Conservation (phyloP, 2,888 invertebrate genomes). For the Brenthis hecate region DNA sequence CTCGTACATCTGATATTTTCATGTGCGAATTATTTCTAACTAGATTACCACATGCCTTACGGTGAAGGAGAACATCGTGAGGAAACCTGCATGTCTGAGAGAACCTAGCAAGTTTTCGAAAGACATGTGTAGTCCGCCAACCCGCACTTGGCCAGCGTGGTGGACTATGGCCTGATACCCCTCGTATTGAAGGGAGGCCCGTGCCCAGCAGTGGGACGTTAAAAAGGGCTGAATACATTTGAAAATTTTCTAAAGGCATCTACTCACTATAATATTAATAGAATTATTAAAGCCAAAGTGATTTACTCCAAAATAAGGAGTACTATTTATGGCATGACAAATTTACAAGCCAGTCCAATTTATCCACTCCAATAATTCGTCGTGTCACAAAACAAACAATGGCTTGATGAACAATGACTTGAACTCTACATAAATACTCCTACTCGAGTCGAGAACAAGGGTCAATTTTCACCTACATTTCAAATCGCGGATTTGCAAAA, state of each 20-base stretch:
- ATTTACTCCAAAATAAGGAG: constrained; percentile 20
- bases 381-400: constrained; percentile 41
- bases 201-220: no score
- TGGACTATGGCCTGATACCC: no score
- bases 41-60: no score
- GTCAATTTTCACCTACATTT: constrained; percentile 69
- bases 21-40: no score
- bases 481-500: constrained; percentile 55
- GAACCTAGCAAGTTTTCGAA: no score
- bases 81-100: no score
- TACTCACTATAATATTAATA: neutral
- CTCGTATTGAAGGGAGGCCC: no score
- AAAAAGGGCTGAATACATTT: no score
- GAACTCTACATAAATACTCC: constrained; percentile 49
- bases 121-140: no score
- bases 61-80: no score
- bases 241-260: neutral
- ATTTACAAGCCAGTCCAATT: constrained; percentile 34
- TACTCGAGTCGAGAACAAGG: constrained; percentile 57
- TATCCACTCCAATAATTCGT: constrained; percentile 33
- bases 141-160: no score
- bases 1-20: no score
- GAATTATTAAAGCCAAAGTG: constrained; percentile 22
- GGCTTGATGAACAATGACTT: constrained; percentile 48
- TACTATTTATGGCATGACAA: constrained; percentile 27